phyloP scores from a whole-genome alignment of 2,113 vertebrate genomes.

The Scartelaos histophorus region DNA sequence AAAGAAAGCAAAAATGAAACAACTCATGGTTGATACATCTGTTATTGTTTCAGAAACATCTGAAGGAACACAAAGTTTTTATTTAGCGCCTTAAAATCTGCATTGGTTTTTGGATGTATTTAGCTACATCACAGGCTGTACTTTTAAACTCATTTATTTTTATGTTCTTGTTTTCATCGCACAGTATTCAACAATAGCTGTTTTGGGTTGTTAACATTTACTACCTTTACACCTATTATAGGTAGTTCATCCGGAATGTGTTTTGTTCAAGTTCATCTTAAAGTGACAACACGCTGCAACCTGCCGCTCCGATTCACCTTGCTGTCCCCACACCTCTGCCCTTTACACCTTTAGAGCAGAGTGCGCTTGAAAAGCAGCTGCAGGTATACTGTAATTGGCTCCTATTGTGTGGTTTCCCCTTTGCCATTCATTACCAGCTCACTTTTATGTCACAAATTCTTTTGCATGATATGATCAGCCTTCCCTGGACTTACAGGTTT shows the following conservation, averaged over 20 bases:
- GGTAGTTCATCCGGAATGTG: constrained; percentile 44
- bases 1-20: too few relatives aligned
- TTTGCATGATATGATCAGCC: constrained; percentile 35
- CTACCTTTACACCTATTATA: not conserved
- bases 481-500: constrained; percentile 8
- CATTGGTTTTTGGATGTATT: too few relatives aligned
- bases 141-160: not conserved
- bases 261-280: constrained; percentile 23
- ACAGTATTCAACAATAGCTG: not conserved
- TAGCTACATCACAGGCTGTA: too few relatives aligned
- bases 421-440: constrained; percentile 17
- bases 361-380: constrained; percentile 22
- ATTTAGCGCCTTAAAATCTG: too few relatives aligned
- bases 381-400: constrained; percentile 1
- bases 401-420: constrained; percentile 3
- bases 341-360: constrained; percentile 21
- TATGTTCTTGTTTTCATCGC: not conserved
- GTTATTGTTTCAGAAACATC: too few relatives aligned
- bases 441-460: constrained; percentile 45
- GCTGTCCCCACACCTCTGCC: constrained; percentile 28
- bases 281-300: constrained; percentile 52
- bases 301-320: constrained; percentile 51
- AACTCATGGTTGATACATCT: too few relatives aligned
- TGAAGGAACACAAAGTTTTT: too few relatives aligned
- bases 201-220: not conserved